A percentile compares a stretch with the other conserved stretches of the same genome.
These are phyloP conservation scores for Zele albiditarsus DNA, from an alignment of 2,888 invertebrate genomes.

Conservation along the genomic window DNA sequence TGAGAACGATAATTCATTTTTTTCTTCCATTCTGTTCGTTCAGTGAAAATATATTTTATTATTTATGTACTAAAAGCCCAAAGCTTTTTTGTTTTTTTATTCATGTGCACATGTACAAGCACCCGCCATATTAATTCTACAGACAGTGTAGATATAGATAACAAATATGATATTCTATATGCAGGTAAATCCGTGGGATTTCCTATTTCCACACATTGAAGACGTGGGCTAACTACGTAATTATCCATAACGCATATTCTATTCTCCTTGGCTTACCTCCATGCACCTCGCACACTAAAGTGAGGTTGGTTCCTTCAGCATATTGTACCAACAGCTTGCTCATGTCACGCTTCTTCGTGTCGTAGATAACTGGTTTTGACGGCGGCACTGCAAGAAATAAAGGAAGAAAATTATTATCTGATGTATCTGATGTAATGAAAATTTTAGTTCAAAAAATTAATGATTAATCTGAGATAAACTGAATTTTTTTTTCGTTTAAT, in stretches of 20 bases:
- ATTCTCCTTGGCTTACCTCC: conserved; percentile 79
- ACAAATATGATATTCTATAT: background rate
- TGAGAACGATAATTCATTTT: background rate
- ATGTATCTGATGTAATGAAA: too few species aligned
- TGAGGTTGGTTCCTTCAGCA: conserved; percentile 89
- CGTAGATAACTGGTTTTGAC: conserved; percentile 88
- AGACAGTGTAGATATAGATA: background rate
- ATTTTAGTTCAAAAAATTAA: too few species aligned
- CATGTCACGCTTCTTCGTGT: conserved; percentile 85
- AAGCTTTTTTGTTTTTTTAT: background rate
- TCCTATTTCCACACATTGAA: background rate
- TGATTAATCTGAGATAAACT: too few species aligned
- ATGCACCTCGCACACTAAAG: conserved; percentile 88
- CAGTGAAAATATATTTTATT: background rate
- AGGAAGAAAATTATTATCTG: too few species aligned
- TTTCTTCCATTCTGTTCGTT: background rate
- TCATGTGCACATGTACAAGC: background rate
- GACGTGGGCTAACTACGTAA: conserved; percentile 34
- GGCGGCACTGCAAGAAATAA: conserved; percentile 83
- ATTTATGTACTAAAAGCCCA: background rate
- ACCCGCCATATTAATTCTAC: background rate
- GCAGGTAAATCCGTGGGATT: background rate
- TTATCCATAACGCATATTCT: conserved; percentile 39
- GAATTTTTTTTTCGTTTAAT: too few species aligned
- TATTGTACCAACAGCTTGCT: conserved; percentile 88